Evolutionary conservation across 2,113 vertebrate genomes (phyloP).

Genomic region (Ibidorhyncha struthersii): DNA sequence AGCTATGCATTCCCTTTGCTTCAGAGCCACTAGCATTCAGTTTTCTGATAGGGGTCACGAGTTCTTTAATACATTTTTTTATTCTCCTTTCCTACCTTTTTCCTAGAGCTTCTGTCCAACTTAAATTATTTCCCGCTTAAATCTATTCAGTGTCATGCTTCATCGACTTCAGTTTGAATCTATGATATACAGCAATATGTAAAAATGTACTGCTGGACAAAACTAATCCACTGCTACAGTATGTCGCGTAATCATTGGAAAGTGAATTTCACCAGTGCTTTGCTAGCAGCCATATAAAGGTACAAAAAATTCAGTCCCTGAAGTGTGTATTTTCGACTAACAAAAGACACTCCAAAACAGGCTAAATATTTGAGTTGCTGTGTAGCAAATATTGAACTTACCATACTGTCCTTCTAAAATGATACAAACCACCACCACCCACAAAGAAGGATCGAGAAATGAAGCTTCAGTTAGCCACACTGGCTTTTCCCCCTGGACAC

Average conservation of each 20-base stretch:
- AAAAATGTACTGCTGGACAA: neutral
- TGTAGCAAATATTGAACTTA: neutral
- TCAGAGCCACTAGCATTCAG: neutral
- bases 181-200: neutral
- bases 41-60: neutral
- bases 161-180: neutral
- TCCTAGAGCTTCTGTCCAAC: neutral
- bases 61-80: neutral
- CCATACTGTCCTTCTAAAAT: neutral
- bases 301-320: neutral
- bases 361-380: neutral
- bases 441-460: neutral
- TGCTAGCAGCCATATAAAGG: neutral
- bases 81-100: neutral
- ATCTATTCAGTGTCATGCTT: neutral
- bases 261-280: neutral
- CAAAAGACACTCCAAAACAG: neutral
- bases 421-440: neutral
- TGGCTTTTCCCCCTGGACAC: too few relatives aligned
- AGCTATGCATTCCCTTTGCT: neutral
- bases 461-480: neutral
- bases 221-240: neutral
- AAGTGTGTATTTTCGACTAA: neutral
- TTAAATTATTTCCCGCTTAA: neutral
- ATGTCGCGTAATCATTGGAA: fast-evolving